Base-by-base conservation (phyloP, 1,140 invertebrate genomes). In the Lucilia sericata region DNA sequence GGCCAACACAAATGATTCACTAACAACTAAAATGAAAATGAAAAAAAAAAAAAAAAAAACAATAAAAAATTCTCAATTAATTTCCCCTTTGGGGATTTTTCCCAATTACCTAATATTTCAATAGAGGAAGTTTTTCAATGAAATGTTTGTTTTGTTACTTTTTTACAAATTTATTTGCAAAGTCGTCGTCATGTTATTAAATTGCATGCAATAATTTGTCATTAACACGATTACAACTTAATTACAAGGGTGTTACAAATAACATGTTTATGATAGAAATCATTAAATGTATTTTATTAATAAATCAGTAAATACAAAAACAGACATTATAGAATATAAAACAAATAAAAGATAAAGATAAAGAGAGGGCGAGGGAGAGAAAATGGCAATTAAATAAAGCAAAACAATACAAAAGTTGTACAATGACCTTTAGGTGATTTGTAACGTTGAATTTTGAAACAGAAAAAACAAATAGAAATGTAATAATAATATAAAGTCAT, bases 391-490 rank as follows among this genome's bases (percentile, higher is more conserved):
- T 9, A 70, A 70, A 17, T 65, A 65, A 19, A 65, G 55, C 13
- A 65, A 65, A 65, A 65, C 13, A 65, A 65, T n/a, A 65, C 25
- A 60, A 60, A 70, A 10, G 25, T 9, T 70, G 65, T 70, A 70
- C 65, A 70, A 70, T 70, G 65, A 70, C 65, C 65, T 70, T 70
- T 70, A 70, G 21, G 19, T 25, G 51, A 14, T 55, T 55, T 55
- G n/a, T 70, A 70, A 21, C 19, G 65, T 70, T 21, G 55, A 36
- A 36, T 36, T 36, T 36, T n/a, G 8, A 4, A 36, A 51, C 12
- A 51, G 49, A 51, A 51, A 19, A 65, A 65, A 65, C 60, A 70
- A 2, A 19, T 5, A 70, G n/a, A n/a, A n/a, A n/a, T n/a, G n/a
- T n/a, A n/a, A n/a, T n/a, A n/a, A n/a, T n/a, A n/a, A n/a, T n/a